phyloP scores from a whole-genome alignment of 1,140 invertebrate genomes.

The Pteromalus puparum region DNA sequence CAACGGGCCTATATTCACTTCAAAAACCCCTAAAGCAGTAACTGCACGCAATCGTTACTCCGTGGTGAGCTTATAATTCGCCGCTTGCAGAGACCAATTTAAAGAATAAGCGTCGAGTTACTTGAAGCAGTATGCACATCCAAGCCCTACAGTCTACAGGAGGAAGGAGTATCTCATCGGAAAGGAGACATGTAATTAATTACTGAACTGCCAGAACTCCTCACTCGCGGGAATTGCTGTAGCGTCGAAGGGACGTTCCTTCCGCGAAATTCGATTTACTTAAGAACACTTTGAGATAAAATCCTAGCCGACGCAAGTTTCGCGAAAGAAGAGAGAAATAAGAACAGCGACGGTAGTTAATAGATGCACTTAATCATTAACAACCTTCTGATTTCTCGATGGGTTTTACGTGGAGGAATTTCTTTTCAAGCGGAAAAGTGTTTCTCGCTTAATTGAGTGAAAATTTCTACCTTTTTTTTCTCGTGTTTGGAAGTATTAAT shows the following conservation, averaged over 20 bases:
- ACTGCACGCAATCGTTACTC: not conserved
- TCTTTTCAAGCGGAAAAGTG: not conserved
- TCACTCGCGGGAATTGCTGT: constrained; percentile 4
- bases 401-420: not conserved
- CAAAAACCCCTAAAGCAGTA: too few species aligned
- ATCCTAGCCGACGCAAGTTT: constrained; percentile 1
- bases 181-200: constrained; percentile 32
- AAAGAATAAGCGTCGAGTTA: constrained; percentile 1
- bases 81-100: not conserved
- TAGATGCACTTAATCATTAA: constrained; percentile 40
- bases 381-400: constrained; percentile 6
- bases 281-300: constrained; percentile 16
- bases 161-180: not conserved
- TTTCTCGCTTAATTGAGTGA: not conserved
- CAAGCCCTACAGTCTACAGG: not conserved
- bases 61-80: not conserved
- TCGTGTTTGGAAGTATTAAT: not conserved
- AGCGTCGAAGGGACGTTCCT: not conserved
- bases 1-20: too few species aligned
- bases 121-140: not conserved
- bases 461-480: not conserved
- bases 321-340: not conserved
- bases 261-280: constrained; percentile 36
- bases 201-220: constrained; percentile 36
- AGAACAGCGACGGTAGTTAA: not conserved